These are phyloP conservation scores for Papilio dardanus DNA, from an alignment of 1,140 invertebrate species.

Conservation along the genomic window DNA sequence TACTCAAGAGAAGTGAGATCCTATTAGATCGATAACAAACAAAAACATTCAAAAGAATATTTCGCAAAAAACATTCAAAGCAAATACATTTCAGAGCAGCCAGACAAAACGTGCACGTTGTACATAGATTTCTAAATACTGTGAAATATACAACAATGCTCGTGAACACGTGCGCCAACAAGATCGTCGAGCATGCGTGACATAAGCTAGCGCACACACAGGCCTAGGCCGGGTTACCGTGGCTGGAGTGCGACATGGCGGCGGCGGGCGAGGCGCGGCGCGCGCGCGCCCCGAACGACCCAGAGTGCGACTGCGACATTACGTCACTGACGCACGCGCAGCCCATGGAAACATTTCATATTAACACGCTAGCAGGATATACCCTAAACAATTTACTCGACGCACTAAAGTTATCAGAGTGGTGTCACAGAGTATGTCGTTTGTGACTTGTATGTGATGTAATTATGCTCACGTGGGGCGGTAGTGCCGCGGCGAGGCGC, in stretches of 20 bases:
- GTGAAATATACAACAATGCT: neutral
- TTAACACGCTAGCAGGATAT: too few species aligned
- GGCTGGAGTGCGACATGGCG: slow-evolving; percentile 72
- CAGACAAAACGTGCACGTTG: slow-evolving; percentile 7
- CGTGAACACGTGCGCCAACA: slow-evolving; percentile 1
- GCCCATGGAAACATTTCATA: neutral
- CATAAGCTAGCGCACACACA: neutral
- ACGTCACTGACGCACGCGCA: slow-evolving; percentile 59
- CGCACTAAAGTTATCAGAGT: too few species aligned
- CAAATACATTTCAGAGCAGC: neutral
- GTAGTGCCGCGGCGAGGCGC: slow-evolving; percentile 45
- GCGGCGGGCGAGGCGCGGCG: slow-evolving; percentile 52
- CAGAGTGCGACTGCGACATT: slow-evolving; percentile 75
- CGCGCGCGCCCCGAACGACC: slow-evolving; percentile 65
- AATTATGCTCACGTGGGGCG: slow-evolving; percentile 56
- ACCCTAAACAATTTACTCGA: too few species aligned
- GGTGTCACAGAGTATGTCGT: too few species aligned
- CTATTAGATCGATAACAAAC: neutral
- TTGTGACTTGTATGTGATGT: neutral
- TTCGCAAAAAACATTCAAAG: neutral
- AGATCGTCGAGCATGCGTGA: neutral
- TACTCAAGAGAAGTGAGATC: neutral
- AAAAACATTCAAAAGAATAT: neutral
- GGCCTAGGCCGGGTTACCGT: slow-evolving; percentile 57
- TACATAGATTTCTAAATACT: neutral